Base-by-base conservation (phyloP, 2,888 invertebrate genomes). In the Microplitis manilae region DNA sequence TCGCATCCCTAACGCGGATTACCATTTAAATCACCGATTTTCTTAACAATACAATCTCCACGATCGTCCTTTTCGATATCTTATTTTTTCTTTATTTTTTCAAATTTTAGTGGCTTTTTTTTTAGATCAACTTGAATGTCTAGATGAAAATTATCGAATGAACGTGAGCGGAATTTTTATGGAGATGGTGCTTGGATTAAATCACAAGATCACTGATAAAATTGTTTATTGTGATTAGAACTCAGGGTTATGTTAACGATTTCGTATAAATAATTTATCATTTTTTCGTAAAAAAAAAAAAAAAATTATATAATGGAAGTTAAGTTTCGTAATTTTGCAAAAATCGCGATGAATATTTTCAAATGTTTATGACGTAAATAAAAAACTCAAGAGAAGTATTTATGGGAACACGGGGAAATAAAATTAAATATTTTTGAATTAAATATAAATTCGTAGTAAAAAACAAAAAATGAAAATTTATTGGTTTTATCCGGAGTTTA, bases 181-280 rank as follows among this genome's bases (percentile, higher is more conserved):
- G 13, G 50, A 13, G 9, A 73, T 80, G 38, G 50, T 39, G 71
- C 61, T 41, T 73, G 72, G 30, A 76, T 76, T 77, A 38, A 38
- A 75, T 30, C 73, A 20, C 50, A 67, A 77, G 50, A 70, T 78
- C 75, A 75, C 41, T 62, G 80, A 75, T 75, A 80, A 79, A 79
- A 79, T 73, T 75, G 40, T 75, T 67, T 67, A 69, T 62, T 79
- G 77, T 40, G 68, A 78, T 79, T 78, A 61, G 41, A 75, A 79
- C 50, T 50, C 13, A 13, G 50, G 30, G 30, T 30, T 30, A 30
- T 30, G 30, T 30, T 30, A 4, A 30, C 30, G 30, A 30, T 30
- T 30, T 30, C 30, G 30, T 30, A 30, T 30, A 30, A 30, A 30
- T 30, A 30, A 30, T 30, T 30, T 30, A 30, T 30, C 30, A 30